phyloP scores from a whole-genome alignment of 1,140 invertebrate genomes.

The Harpegnathos saltator region DNA sequence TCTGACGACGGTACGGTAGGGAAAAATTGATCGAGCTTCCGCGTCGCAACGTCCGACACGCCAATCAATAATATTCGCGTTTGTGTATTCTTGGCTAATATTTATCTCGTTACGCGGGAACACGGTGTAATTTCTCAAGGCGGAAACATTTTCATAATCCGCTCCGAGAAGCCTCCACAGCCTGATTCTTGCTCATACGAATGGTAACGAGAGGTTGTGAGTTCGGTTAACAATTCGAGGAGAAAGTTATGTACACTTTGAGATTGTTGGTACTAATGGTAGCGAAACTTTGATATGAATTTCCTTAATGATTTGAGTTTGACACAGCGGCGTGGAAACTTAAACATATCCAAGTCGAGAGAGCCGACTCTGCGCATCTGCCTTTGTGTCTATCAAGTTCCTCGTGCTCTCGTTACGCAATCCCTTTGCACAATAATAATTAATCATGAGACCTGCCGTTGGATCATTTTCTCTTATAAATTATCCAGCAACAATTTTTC shows the following conservation, averaged over 20 bases:
- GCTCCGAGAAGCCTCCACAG: not conserved
- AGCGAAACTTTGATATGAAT: conserved; percentile 64
- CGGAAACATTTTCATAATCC: no score
- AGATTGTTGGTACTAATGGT: conserved; percentile 25
- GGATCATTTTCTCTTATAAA: conserved; percentile 7
- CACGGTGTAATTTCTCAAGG: no score
- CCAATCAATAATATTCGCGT: no score
- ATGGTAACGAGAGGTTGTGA: conserved; percentile 9
- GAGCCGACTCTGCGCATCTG: conserved; percentile 2
- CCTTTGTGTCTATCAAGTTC: conserved; percentile 54
- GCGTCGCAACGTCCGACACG: no score
- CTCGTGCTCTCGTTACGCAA: conserved; percentile 2
- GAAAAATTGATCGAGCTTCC: no score
- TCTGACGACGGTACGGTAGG: no score
- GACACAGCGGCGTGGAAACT: conserved; percentile 46
- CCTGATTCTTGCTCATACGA: not conserved
- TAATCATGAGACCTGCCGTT: conserved; percentile 6
- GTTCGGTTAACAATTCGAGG: conserved; percentile 11
- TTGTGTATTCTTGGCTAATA: no score
- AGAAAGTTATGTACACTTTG: conserved; percentile 4
- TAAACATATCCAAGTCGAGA: conserved; percentile 48
- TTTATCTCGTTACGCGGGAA: no score
- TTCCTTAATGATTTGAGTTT: conserved; percentile 66
- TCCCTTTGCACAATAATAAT: conserved; percentile 19
- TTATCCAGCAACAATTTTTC: not conserved